These are phyloP conservation scores for Lepidurus apus DNA, from an alignment of 1,140 invertebrate species.

Conservation along the genomic window DNA sequence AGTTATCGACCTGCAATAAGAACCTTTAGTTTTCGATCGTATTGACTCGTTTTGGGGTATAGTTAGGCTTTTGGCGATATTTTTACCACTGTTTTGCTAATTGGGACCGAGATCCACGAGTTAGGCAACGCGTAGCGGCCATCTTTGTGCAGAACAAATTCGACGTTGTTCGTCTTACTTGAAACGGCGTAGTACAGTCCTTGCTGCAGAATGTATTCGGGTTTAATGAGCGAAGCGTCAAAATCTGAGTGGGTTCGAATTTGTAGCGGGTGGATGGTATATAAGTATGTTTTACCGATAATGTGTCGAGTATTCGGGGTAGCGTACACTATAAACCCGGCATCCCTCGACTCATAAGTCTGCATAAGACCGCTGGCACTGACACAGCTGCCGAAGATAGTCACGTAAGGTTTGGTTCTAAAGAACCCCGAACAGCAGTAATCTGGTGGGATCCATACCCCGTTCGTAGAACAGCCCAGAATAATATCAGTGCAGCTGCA, in stretches of 20 bases:
- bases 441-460: neutral
- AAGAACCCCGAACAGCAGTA: slow-evolving; percentile 25
- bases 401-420: neutral
- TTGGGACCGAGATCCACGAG: neutral
- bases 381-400: neutral
- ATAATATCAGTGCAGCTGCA: neutral
- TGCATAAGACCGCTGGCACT: neutral
- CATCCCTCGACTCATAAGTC: slow-evolving; percentile 4
- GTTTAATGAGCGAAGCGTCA: neutral
- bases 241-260: neutral
- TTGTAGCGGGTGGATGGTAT: neutral
- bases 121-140: neutral
- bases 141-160: neutral
- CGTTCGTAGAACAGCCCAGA: neutral
- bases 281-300: neutral
- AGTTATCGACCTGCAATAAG: neutral
- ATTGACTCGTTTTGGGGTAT: no score
- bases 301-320: neutral
- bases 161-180: neutral
- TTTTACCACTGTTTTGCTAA: neutral
- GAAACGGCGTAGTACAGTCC: neutral
- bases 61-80: neutral
- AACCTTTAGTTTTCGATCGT: neutral
- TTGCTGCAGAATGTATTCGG: neutral
- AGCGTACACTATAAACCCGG: neutral